Conservation (phyloP, 2,888 invertebrate species). For the Microctonus hyperodae region DNA sequence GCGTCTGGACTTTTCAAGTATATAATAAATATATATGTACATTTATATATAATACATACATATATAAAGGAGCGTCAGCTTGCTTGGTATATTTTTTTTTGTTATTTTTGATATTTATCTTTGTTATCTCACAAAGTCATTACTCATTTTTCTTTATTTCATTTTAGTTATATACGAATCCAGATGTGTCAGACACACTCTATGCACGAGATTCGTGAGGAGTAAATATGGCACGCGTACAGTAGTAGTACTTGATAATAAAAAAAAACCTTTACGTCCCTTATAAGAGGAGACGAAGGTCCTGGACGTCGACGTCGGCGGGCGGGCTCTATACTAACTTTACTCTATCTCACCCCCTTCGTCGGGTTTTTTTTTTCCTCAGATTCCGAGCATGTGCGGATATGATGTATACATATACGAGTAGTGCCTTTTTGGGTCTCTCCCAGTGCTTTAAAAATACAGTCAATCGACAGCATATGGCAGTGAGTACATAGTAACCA, state of each 20-base stretch:
- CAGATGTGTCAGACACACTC: slow-evolving; percentile 10
- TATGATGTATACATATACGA: slow-evolving; percentile 4
- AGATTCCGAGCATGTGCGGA: slow-evolving; percentile 6
- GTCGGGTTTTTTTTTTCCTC: neutral
- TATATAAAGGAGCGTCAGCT: slow-evolving; percentile 14
- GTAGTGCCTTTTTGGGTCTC: slow-evolving; percentile 1
- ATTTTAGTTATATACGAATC: neutral
- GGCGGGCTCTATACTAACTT: neutral
- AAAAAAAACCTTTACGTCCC: slow-evolving; percentile 1
- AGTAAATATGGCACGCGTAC: neutral
- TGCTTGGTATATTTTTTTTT: neutral
- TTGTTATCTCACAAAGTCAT: slow-evolving; percentile 5
- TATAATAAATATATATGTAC: too few relatives aligned
- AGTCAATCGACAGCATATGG: slow-evolving; percentile 16
- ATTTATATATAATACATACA: too few relatives aligned
- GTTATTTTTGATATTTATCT: slow-evolving; percentile 1
- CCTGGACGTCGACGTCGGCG: neutral
- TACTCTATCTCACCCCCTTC: neutral
- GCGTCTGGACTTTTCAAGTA: slow-evolving; percentile 20
- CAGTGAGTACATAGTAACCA: neutral
- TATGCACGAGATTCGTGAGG: neutral
- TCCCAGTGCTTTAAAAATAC: slow-evolving; percentile 1
- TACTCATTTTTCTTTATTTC: slow-evolving; percentile 18
- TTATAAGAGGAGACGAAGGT: neutral
- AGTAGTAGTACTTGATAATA: slow-evolving; percentile 4